Evolutionary conservation across 1,140 invertebrate genomes (phyloP).

Genomic region (Mactra quadrangularis): DNA sequence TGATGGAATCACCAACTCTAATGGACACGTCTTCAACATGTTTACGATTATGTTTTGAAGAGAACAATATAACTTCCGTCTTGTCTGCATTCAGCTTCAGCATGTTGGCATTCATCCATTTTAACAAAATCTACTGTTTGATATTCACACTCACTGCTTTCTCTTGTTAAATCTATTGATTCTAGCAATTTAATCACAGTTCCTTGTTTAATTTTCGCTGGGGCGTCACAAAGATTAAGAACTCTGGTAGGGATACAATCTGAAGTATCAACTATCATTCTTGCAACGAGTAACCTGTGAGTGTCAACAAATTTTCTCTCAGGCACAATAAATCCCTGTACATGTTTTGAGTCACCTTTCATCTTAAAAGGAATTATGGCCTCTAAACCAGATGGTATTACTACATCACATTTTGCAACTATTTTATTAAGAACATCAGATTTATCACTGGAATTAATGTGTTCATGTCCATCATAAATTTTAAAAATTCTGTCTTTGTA

Average conservation of each 20-base stretch:
- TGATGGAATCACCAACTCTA: no score
- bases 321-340: not conserved
- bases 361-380: not conserved
- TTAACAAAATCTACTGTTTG: not conserved
- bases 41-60: no score
- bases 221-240: not conserved
- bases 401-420: not conserved
- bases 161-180: not conserved
- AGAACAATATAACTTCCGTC: no score
- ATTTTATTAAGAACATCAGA: not conserved
- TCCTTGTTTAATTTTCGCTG: not conserved
- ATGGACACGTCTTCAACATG: no score
- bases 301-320: constrained; percentile 16
- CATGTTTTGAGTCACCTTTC: not conserved
- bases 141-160: not conserved
- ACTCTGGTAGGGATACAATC: not conserved
- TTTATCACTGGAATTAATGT: constrained; percentile 9
- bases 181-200: not conserved
- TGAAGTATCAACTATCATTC: not conserved
- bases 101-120: no score
- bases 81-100: no score
- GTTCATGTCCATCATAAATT: no score
- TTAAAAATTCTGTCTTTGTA: constrained; percentile 30
- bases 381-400: not conserved
- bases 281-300: not conserved